Percentiles rank a stretch among this genome's conserved stretches.
phyloP scores from a whole-genome alignment of 2,113 vertebrate genomes.

The Coregonus clupeaformis region DNA sequence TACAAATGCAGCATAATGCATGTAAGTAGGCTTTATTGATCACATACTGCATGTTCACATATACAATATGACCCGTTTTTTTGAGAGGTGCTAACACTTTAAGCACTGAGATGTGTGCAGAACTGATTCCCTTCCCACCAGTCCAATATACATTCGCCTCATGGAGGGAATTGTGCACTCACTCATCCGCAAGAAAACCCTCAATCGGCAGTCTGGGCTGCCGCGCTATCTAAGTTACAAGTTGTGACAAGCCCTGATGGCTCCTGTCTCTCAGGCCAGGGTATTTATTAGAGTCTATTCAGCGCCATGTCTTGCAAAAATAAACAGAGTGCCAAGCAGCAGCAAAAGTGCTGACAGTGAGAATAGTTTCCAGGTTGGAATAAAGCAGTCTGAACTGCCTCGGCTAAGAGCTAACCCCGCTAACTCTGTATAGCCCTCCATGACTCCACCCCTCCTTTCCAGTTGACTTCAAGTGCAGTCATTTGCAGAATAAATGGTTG shows the following conservation, averaged over 20 bases:
- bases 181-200: constrained; percentile 56
- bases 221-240: constrained; percentile 67
- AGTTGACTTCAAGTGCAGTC: constrained; percentile 69
- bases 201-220: constrained; percentile 50
- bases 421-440: not conserved
- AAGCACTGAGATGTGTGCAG: constrained; percentile 6
- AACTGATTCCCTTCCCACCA: constrained; percentile 34
- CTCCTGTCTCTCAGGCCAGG: constrained; percentile 65
- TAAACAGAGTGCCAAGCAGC: constrained; percentile 74
- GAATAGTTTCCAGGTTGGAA: constrained; percentile 72
- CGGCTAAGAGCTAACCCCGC: not conserved
- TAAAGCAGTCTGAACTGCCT: constrained; percentile 48
- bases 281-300: constrained; percentile 77
- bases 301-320: constrained; percentile 72
- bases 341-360: constrained; percentile 74
- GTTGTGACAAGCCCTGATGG: constrained; percentile 78
- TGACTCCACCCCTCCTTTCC: constrained; percentile 48
- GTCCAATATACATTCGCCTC: constrained; percentile 45
- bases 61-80: too few relatives aligned
- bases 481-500: constrained; percentile 60
- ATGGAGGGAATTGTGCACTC: constrained; percentile 45
- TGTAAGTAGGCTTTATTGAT: too few relatives aligned
- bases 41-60: too few relatives aligned
- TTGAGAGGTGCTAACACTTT: too few relatives aligned
- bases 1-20: too few relatives aligned